Evolutionary conservation across 1,140 invertebrate genomes (phyloP).

Genomic region (Scaptomyza graminum): DNA sequence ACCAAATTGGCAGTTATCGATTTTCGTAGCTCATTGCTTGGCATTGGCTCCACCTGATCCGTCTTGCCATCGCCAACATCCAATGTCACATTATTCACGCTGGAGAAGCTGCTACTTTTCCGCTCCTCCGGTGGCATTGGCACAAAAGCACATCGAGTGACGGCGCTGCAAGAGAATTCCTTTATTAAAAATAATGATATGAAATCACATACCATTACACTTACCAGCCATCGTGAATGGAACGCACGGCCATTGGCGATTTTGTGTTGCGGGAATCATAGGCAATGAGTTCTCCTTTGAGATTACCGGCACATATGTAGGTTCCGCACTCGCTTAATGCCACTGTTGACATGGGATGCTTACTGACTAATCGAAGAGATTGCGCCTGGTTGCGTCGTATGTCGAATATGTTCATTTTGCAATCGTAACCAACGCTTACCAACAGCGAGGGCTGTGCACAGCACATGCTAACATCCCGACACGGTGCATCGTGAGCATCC

Average conservation of each 20-base stretch:
- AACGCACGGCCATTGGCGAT: constrained; percentile 47
- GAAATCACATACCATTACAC: background rate
- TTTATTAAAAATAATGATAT: no score
- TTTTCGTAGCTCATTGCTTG: background rate
- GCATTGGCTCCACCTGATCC: constrained; percentile 20
- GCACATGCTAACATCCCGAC: constrained; percentile 76
- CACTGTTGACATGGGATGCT: constrained; percentile 71
- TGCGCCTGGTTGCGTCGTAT: constrained; percentile 56
- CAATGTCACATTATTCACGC: constrained; percentile 29
- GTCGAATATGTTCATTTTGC: constrained; percentile 80
- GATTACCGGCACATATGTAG: constrained; percentile 77
- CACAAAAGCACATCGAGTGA: constrained; percentile 74
- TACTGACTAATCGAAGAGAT: constrained; percentile 47
- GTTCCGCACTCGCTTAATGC: constrained; percentile 74
- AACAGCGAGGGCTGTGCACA: constrained; percentile 58
- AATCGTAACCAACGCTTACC: constrained; percentile 80
- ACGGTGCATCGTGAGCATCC: constrained; percentile 75
- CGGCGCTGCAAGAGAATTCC: constrained; percentile 28
- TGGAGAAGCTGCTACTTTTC: constrained; percentile 56
- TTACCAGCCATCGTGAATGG: constrained; percentile 60
- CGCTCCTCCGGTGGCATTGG: constrained; percentile 53
- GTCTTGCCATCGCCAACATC: constrained; percentile 9
- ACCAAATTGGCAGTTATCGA: no score
- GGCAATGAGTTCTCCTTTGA: constrained; percentile 79
- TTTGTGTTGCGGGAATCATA: constrained; percentile 77